Evolutionary conservation across 2,888 invertebrate species (phyloP).

Genomic region (Lacanobia oleracea): DNA sequence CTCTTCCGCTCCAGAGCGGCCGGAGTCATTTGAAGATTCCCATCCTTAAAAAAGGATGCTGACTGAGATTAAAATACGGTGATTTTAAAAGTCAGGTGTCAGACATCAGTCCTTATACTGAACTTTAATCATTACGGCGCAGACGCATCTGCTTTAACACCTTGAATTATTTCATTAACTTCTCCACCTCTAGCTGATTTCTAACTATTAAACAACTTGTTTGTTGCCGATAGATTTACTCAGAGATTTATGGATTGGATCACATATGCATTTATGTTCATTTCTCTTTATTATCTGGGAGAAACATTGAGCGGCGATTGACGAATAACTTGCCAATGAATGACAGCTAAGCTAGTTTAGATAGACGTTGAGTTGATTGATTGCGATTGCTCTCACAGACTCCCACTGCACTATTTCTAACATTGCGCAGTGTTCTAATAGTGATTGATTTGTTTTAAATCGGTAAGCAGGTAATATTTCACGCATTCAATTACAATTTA

Average conservation of each 20-base stretch:
- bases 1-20: no score
- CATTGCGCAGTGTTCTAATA: slow-evolving; percentile 6
- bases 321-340: slow-evolving; percentile 49
- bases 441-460: slow-evolving; percentile 49
- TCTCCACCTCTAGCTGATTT: slow-evolving; percentile 14
- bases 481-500: slow-evolving; percentile 9
- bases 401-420: slow-evolving; percentile 35
- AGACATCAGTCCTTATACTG: slow-evolving; percentile 19
- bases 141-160: slow-evolving; percentile 20
- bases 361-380: slow-evolving; percentile 71
- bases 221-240: slow-evolving; percentile 15
- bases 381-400: slow-evolving; percentile 56
- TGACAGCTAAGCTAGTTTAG: slow-evolving; percentile 64
- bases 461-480: not conserved
- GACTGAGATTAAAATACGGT: slow-evolving; percentile 31
- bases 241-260: slow-evolving; percentile 20
- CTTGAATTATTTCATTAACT: slow-evolving; percentile 23
- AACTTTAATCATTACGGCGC: slow-evolving; percentile 44
- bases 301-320: slow-evolving; percentile 25
- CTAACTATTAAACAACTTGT: slow-evolving; percentile 18
- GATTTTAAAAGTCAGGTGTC: slow-evolving; percentile 3
- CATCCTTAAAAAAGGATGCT: no score
- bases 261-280: slow-evolving; percentile 1
- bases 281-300: slow-evolving; percentile 32
- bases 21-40: no score